Base-by-base conservation (phyloP, 30 jellyfish, hydroid and myxozoan species). In the Rhopilema esculentum region DNA sequence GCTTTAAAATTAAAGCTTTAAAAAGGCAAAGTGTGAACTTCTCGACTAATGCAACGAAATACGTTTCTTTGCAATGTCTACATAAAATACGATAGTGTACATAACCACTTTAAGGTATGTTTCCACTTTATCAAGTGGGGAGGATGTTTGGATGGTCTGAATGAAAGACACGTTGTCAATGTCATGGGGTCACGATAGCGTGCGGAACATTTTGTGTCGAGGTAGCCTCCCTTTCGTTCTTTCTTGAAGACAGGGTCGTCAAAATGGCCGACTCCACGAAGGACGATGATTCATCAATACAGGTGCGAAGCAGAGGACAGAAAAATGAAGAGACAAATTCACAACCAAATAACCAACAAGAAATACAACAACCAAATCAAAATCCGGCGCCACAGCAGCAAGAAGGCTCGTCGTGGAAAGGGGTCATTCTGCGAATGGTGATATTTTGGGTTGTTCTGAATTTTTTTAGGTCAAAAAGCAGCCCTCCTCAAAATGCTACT, bases 371-470 rank as follows among this genome's bases (percentile, higher is more conserved):
- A 48, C 86, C 50, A n/a, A 71, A 71, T 66, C 88, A 19, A 53
- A 77, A 86, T 66, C 95, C 86, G 70, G 91, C 79, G 8, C 86
- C 65, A 64, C 95, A 74, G 68, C 95, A 77, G 69, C 92, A 76
- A 75, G 96, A 75, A 88, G 97, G 88, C n/a, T 86, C 98, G 57
- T 72, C 83, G 50, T 93, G 98, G 98, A 87, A 87, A 51, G 77
- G 97, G 23, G 68, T 93, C 77, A 75, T 93, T 49, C 51, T 75
- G 40, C 92, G 96, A 40, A 86, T 93, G 85, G 98, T 93, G 20
- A 87, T 88, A 19, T 93, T 93, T 66, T 93, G 97, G 97, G 80
- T 88, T n/a, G 89, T 93, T 22, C 88, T 93, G 77, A 89, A 93
- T 67, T 77, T 93, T 73, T 81, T 93, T 81, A 87, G 90, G 72